Evolutionary conservation across 2,113 vertebrate genomes (phyloP).

Genomic region (Petroica traversi): DNA sequence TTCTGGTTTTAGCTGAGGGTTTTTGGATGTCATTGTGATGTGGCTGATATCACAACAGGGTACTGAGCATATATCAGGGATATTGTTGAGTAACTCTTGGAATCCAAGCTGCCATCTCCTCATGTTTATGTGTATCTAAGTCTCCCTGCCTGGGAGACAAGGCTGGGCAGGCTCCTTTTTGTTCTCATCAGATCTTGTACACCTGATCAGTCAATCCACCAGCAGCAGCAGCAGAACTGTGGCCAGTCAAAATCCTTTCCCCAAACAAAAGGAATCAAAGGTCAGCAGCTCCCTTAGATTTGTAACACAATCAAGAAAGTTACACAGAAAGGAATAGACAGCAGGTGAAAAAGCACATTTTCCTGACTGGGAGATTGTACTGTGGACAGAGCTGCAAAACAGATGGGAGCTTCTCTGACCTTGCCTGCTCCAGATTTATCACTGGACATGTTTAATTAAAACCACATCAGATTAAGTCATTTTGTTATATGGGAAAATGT

Average conservation of each 20-base stretch:
- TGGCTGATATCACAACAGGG: not conserved
- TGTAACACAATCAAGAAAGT: not conserved
- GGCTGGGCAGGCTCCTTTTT: not conserved
- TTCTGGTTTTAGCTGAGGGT: fast-evolving
- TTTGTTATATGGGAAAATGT: not conserved
- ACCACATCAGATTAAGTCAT: slow-evolving; percentile 31
- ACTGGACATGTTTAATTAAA: slow-evolving; percentile 42
- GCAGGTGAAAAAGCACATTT: not conserved
- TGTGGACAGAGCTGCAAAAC: not conserved
- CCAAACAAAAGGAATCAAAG: not conserved
- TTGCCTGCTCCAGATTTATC: not conserved
- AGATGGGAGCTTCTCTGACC: not conserved
- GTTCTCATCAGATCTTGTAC: not conserved
- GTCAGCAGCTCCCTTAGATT: not conserved
- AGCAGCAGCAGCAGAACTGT: not conserved
- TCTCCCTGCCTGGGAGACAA: not conserved
- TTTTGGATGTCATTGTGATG: fast-evolving
- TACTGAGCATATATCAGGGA: not conserved
- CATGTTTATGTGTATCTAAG: not conserved
- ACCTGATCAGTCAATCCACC: not conserved
- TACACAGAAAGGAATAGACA: not conserved
- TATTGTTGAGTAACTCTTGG: not conserved
- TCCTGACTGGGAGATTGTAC: not conserved
- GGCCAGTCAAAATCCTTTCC: not conserved
- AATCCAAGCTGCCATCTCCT: not conserved